These are phyloP conservation scores for Megalonaias nervosa DNA, from an alignment of 1,140 invertebrate genomes.

Conservation along the genomic window DNA sequence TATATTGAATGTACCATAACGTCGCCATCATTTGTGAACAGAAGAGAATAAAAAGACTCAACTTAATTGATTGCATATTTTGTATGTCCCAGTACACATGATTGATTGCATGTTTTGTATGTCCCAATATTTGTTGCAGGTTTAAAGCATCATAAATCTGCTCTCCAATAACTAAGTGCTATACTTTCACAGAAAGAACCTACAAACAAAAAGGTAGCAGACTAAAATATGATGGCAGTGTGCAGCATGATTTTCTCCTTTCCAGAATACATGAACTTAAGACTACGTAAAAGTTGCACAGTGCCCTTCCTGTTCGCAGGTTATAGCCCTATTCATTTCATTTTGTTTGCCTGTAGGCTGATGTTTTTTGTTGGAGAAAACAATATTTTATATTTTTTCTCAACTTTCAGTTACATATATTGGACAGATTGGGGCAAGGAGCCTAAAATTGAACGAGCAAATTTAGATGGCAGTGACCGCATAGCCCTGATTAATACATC, in stretches of 20 bases:
- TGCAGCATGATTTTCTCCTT: no score
- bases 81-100: no score
- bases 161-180: background rate
- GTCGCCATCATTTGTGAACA: background rate
- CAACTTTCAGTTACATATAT: constrained; percentile 78
- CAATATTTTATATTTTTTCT: constrained; percentile 2
- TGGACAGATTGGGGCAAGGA: constrained; percentile 99
- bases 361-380: background rate
- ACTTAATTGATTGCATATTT: no score
- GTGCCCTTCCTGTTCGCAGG: no score
- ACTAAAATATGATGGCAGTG: background rate
- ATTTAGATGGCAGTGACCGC: constrained; percentile 91
- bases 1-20: background rate
- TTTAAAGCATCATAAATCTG: background rate
- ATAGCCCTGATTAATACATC: constrained; percentile 73
- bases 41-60: background rate
- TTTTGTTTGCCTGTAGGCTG: background rate
- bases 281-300: no score
- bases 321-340: no score
- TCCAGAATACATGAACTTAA: no score
- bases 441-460: constrained; percentile 94
- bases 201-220: background rate
- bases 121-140: background rate
- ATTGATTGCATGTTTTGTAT: no score
- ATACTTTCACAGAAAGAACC: background rate